Base-by-base conservation (phyloP, 2,797 vertebrate genomes). In the Alca torda region DNA sequence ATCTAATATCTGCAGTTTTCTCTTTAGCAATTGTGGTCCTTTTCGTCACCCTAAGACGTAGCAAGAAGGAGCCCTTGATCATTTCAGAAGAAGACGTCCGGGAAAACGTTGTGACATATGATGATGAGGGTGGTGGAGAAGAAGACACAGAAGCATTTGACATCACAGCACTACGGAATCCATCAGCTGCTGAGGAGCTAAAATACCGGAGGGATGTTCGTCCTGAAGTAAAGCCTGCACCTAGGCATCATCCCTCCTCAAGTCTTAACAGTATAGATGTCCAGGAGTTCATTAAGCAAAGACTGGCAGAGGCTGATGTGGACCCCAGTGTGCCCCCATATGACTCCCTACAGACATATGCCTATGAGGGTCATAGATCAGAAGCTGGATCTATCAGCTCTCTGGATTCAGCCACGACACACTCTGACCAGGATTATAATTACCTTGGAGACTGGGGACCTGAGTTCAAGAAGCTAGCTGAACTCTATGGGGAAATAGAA, bases 61-160 rank as follows among this genome's bases (percentile, higher is more conserved):
- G 99, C 97, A 99, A 99, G 95, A 99, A 99, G 82, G 99, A 99
- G 93, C 99, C 99, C 1, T 98, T 99, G 59, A 99, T 99, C 84
- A 99, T 99, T 97, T 99, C 99, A 0, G 99, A 99, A 90, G 99
- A 99, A 97, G 99, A 99, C 6, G 98, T 99, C 28, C 97, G 99
- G 37, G 99, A 99, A 97, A 99, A 99, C 4, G 99, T 99, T 75
- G 99, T 99, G 57, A 99, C 99, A 11, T 99, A 99, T 1, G 99
- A 99, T 7, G 99, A 99, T 5, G 99, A 99, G 92, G 99, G 99
- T 0, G 99, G 99, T 0, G 99, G 99, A 10, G 99, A 99, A 97
- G 99, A 99, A 93, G 99, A 99, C 97, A 99, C 99, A 0, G 99
- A 99, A 95, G 99, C 99, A 46, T 99, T 99, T 39, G 99, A 99